Conservation (phyloP, 2,113 vertebrate species). For the Cathartes aura region DNA sequence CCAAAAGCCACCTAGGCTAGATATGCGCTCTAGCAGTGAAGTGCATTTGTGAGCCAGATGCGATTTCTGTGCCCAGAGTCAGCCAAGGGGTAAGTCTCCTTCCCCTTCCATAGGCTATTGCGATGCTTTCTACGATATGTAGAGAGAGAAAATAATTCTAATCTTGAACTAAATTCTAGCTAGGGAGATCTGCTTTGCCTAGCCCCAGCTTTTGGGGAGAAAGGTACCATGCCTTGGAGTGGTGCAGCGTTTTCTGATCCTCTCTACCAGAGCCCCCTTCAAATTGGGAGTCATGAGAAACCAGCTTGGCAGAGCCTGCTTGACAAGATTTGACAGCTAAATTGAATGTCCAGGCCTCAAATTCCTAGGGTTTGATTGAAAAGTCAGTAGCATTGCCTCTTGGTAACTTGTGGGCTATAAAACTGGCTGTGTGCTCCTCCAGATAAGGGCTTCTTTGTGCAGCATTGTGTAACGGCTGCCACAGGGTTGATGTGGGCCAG, state of each 20-base stretch:
- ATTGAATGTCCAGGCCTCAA: neutral
- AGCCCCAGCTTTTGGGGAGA: neutral
- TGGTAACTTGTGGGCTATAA: neutral
- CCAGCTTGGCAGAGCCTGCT: neutral
- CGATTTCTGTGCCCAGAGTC: neutral
- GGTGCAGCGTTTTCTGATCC: neutral
- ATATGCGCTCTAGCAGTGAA: neutral
- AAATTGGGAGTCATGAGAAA: neutral
- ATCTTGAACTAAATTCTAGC: neutral
- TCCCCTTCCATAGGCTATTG: neutral
- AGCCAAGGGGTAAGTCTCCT: neutral
- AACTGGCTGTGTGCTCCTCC: constrained; percentile 1
- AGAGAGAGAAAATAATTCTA: neutral
- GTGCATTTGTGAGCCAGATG: neutral
- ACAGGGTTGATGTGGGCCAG: neutral
- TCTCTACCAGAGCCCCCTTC: neutral
- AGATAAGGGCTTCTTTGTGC: constrained; percentile 55
- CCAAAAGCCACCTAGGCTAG: neutral
- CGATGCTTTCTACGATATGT: neutral
- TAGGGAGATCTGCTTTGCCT: neutral
- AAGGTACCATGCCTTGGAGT: neutral
- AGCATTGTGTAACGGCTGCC: neutral
- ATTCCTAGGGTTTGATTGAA: neutral
- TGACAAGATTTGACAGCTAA: neutral
- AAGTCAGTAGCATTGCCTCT: neutral